These are phyloP conservation scores for Drosophila vallismaia DNA, from an alignment of 2,888 invertebrate genomes.

Conservation along the genomic window DNA sequence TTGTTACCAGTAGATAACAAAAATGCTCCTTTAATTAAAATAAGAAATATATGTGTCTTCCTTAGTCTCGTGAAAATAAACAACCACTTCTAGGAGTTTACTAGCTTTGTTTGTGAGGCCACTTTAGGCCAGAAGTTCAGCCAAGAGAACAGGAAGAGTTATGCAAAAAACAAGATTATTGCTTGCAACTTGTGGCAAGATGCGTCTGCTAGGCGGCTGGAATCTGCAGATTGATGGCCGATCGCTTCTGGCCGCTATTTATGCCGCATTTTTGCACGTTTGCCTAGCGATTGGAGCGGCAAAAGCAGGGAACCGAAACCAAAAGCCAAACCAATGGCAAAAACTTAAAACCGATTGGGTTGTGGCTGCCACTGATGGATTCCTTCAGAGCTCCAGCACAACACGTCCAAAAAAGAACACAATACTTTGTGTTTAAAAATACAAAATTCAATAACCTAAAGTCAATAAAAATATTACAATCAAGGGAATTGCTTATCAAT, in stretches of 20 bases:
- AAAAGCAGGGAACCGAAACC: slow-evolving; percentile 2
- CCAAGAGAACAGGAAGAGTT: slow-evolving; percentile 5
- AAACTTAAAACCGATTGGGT: slow-evolving; percentile 30
- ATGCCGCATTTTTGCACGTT: slow-evolving; percentile 74
- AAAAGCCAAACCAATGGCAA: slow-evolving; percentile 1
- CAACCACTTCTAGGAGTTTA: no score
- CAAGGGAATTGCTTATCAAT: neutral
- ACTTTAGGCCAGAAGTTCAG: slow-evolving; percentile 65
- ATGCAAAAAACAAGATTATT: slow-evolving; percentile 54
- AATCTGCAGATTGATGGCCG: slow-evolving; percentile 77
- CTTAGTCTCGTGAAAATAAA: no score
- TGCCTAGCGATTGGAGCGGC: slow-evolving; percentile 31
- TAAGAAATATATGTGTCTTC: neutral
- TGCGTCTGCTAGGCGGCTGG: slow-evolving; percentile 48
- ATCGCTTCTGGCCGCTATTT: slow-evolving; percentile 47
- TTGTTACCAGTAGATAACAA: neutral
- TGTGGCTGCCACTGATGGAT: slow-evolving; percentile 55
- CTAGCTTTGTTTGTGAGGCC: slow-evolving; percentile 31
- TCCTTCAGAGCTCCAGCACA: slow-evolving; percentile 59
- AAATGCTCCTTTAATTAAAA: neutral
- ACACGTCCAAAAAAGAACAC: slow-evolving; percentile 1
- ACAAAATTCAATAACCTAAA: neutral
- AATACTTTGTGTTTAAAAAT: neutral
- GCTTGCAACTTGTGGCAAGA: slow-evolving; percentile 50
- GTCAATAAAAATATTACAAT: neutral